Base-by-base conservation (phyloP, 2,888 invertebrate genomes). In the Machimus rusticus region DNA sequence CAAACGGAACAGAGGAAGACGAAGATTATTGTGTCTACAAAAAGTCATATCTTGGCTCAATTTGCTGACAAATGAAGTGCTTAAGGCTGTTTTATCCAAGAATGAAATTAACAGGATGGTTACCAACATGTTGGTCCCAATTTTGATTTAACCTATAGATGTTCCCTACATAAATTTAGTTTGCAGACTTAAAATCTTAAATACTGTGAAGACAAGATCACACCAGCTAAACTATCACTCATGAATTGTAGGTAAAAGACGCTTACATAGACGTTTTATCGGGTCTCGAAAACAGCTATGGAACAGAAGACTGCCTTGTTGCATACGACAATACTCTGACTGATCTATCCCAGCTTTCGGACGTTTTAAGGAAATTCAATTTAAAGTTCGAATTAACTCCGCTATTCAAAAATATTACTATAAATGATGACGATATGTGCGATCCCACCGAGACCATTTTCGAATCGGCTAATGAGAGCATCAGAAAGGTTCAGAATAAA, bases 291-390 rank as follows among this genome's bases (percentile, higher is more conserved):
- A 31, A 74, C 19, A 34, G 28, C 5, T 55, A 57, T 34, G 57
- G 37, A 37, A 74, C 37, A 51, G 43, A 86, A 86, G 31, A 76
- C n/a, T 74, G 76, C 31, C 34, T 86, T 14, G 51, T n/a, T 4
- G n/a, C n/a, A 14, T 86, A 77, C 16, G 77, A 55, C 23, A 86
- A 74, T 6, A 43, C 76, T 46, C 46, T 86, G 5, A 86, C 51
- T 51, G 86, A 76, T 86, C 19, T 86, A 12, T 76, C 31, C 1
- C 51, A 76, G 3, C 5, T 86, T 34, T 86, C 86, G 28, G 86
- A 74, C n/a, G 16, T 51, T 16, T 28, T 76, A 19, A 39, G 86
- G 23, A 86, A 86, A 37, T 86, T 86, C 16, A 86, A 86, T 55
- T 19, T 86, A 23, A 86, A 74, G 76, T 86, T 43, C 5, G 86